Evolutionary conservation across 53 echinoderm and acorn worm species (phyloP).

Genomic region (Arbacia lixula): DNA sequence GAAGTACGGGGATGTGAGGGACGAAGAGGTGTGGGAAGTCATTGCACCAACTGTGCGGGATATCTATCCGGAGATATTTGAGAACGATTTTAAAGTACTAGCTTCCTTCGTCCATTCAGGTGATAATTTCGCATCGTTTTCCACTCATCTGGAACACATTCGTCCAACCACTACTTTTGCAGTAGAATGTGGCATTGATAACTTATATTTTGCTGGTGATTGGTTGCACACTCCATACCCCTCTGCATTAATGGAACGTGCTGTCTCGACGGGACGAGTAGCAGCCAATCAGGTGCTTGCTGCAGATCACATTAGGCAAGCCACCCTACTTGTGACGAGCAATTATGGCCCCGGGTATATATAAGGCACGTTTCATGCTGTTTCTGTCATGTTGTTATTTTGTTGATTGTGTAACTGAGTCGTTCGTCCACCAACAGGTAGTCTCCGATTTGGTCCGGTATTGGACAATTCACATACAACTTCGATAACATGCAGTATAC

Average conservation of each 20-base stretch:
- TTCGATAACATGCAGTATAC: too few relatives aligned
- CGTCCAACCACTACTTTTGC: slow-evolving; percentile 79
- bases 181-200: slow-evolving; percentile 67
- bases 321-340: slow-evolving; percentile 67
- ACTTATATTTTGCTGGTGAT: slow-evolving; percentile 87
- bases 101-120: slow-evolving; percentile 73
- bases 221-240: slow-evolving; percentile 95
- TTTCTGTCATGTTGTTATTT: too few relatives aligned
- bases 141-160: slow-evolving; percentile 57
- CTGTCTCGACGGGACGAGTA: slow-evolving; percentile 88
- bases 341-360: slow-evolving; percentile 85
- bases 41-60: slow-evolving; percentile 78
- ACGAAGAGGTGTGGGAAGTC: slow-evolving; percentile 79
- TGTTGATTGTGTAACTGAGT: too few relatives aligned
- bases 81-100: slow-evolving; percentile 71
- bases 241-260: slow-evolving; percentile 91
- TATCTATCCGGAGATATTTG: slow-evolving; percentile 92
- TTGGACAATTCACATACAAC: too few relatives aligned
- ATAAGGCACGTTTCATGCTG: too few relatives aligned
- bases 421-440: too few relatives aligned
- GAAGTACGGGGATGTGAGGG: slow-evolving; percentile 63
- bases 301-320: slow-evolving; percentile 82
- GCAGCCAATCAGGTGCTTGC: slow-evolving; percentile 98
- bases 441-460: too few relatives aligned
- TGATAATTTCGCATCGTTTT: slow-evolving; percentile 80